Conservation (phyloP, 2,888 invertebrate species). For the Gerris lacustris region DNA sequence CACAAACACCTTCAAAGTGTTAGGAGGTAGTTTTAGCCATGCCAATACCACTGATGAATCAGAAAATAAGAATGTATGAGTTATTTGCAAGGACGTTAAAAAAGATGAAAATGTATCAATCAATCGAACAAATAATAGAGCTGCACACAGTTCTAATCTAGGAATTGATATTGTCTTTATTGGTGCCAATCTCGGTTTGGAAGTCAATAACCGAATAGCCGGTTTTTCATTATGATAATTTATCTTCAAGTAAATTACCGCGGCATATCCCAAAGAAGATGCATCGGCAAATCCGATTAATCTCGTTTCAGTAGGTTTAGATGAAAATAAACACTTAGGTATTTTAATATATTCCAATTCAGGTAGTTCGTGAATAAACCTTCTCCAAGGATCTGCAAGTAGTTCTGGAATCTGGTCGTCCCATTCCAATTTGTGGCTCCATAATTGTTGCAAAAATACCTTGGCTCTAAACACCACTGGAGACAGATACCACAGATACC, state of each 20-base stretch:
- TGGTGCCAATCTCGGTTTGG: not conserved
- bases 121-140: not conserved
- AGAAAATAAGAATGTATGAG: no score
- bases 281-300: constrained; percentile 15
- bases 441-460: not conserved
- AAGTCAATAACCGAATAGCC: not conserved
- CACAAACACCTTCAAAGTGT: no score
- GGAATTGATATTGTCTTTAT: not conserved
- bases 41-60: no score
- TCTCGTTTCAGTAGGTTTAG: not conserved
- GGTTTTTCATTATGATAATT: not conserved
- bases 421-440: not conserved
- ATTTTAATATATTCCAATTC: not conserved
- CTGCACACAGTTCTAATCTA: not conserved
- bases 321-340: not conserved
- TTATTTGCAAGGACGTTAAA: no score
- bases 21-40: no score
- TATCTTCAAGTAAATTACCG: not conserved
- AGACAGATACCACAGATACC: not conserved
- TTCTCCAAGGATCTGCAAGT: not conserved
- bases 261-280: constrained; percentile 9
- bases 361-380: not conserved
- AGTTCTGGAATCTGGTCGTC: not conserved
- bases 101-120: no score
- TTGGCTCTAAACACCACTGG: not conserved